Evolutionary conservation across 2,888 invertebrate species (phyloP), one percentile per base, ranked within the genome.

Genomic region (Gastrophysa polygoni): DNA sequence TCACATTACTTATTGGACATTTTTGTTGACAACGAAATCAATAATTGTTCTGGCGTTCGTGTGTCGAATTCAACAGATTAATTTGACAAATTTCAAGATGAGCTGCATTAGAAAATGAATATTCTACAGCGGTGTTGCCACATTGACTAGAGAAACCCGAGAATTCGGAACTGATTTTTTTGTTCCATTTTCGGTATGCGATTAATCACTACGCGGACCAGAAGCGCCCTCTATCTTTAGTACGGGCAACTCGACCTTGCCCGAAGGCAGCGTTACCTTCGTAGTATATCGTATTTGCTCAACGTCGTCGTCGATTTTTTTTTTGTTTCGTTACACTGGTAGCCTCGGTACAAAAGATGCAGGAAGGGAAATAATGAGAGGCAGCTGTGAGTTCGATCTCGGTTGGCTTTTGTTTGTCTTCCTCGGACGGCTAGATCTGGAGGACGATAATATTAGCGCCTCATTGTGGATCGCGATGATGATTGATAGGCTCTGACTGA

Each of bases 211-310:
- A 2, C 4, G 32, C 10, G 32, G 32, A 32, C 2, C 10, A 3
- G 32, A 32, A 11, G 32, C 10, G 32, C 32, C 32, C 32, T 11
- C 32, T 11, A 32, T 32, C 32, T 3, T 32, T 32, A 32, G 32
- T 32, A 32, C 32, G 32, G 63, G 66, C 62, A 60, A n/a, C 60
- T 28, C 63, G 61, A 62, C 68, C 68, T 68, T 68, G 68, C 68
- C 65, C 0, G 28, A 48, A 43, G 61, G 52, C 61, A 44, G 47
- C 47, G 57, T 57, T 57, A 61, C 57, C 61, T 57, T 57, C 61
- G 32, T 54, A 2, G 2, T 11, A 11, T 32, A 32, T 32, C 32
- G 32, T 32, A 62, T 54, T 54, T 49, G 49, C 54, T 38, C 43
- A 57, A 48, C 54, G 24, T 49, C 32, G 8, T 32, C 29, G 4